These are phyloP conservation scores for Hirtodrosophila duncani DNA, from an alignment of 2,888 invertebrate species.

Conservation along the genomic window DNA sequence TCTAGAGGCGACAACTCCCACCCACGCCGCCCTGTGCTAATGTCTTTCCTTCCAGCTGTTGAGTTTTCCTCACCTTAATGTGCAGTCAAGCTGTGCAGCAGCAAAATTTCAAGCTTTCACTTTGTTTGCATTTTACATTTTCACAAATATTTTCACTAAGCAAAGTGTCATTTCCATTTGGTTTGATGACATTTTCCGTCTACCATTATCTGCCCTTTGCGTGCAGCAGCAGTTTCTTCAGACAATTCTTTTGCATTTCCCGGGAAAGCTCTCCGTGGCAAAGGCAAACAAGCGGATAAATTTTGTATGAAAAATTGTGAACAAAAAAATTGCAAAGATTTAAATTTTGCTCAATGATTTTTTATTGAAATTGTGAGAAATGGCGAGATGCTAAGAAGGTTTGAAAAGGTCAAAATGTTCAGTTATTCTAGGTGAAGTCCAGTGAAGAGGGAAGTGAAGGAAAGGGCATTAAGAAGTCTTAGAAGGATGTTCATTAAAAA, in stretches of 20 bases:
- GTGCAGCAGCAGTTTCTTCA: constrained; percentile 15
- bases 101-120: not conserved
- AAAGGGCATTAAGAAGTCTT: too few relatives aligned
- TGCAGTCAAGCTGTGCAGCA: constrained; percentile 12
- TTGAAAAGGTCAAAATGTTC: too few relatives aligned
- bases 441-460: too few relatives aligned
- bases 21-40: not conserved
- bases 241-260: too few relatives aligned
- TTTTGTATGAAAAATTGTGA: constrained; percentile 12
- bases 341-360: too few relatives aligned
- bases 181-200: constrained; percentile 33
- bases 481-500: too few relatives aligned
- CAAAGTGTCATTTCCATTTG: constrained; percentile 42
- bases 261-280: constrained; percentile 4
- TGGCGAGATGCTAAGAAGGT: too few relatives aligned
- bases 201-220: constrained; percentile 33
- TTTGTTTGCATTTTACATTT: constrained; percentile 3
- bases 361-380: too few relatives aligned
- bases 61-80: constrained; percentile 5
- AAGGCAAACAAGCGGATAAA: constrained; percentile 3
- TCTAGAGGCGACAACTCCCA: not conserved
- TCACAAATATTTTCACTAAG: constrained; percentile 15
- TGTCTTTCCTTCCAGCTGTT: not conserved
- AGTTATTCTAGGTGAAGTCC: too few relatives aligned
- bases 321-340: constrained; percentile 9